Evolutionary conservation across 1,140 invertebrate genomes (phyloP).

Genomic region (Drosophila lowei): DNA sequence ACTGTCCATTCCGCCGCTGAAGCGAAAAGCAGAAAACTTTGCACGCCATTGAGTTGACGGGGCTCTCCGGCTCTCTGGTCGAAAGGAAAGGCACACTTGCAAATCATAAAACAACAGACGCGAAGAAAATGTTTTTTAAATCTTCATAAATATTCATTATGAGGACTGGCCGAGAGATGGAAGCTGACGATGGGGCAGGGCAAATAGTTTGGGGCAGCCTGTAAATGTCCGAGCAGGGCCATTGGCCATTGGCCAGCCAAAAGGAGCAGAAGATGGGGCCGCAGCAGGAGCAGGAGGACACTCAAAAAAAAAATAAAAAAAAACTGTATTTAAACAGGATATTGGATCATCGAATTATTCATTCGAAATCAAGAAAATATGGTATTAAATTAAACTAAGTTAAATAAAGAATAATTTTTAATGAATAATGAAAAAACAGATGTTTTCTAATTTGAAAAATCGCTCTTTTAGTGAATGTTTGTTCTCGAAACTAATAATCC

Average conservation of each 20-base stretch:
- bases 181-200: slow-evolving; percentile 30
- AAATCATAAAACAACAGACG: slow-evolving; percentile 82
- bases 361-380: not conserved
- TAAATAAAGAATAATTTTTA: too few relatives aligned
- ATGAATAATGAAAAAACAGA: too few relatives aligned
- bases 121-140: slow-evolving; percentile 82
- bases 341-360: too few relatives aligned
- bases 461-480: too few relatives aligned
- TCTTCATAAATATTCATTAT: slow-evolving; percentile 83
- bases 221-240: slow-evolving; percentile 52
- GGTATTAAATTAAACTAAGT: too few relatives aligned
- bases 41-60: slow-evolving; percentile 75
- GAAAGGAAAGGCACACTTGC: slow-evolving; percentile 68
- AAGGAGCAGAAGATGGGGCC: not conserved
- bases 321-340: too few relatives aligned
- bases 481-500: too few relatives aligned
- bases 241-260: slow-evolving; percentile 34
- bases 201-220: slow-evolving; percentile 76
- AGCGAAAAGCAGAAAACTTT: slow-evolving; percentile 75
- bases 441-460: too few relatives aligned
- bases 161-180: slow-evolving; percentile 25
- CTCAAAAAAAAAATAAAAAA: too few relatives aligned
- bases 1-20: slow-evolving; percentile 42
- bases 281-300: not conserved
- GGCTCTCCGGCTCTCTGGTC: slow-evolving; percentile 34